A percentile compares a stretch with the other conserved stretches of the same genome.
Conservation (phyloP, 1,140 invertebrate species). For the Dendrolimus kikuchii region DNA sequence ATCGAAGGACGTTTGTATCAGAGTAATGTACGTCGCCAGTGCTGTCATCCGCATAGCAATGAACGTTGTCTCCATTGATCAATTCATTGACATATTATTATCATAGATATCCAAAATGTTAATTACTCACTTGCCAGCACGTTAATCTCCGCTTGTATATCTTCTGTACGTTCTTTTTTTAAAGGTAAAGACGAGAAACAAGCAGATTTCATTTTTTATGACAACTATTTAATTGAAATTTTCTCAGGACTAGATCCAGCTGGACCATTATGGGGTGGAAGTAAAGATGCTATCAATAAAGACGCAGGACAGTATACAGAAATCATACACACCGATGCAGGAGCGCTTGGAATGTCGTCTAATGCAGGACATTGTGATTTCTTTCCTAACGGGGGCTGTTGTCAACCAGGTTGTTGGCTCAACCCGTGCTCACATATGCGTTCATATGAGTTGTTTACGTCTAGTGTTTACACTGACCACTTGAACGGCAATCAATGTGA, state of each 20-base stretch:
- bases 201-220: background rate
- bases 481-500: slow-evolving; percentile 54
- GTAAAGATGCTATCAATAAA: slow-evolving; percentile 20
- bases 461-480: slow-evolving; percentile 63
- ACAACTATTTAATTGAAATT: background rate
- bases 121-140: too few species aligned
- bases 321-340: slow-evolving; percentile 74
- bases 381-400: slow-evolving; percentile 72
- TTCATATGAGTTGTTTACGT: slow-evolving; percentile 70
- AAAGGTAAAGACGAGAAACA: too few species aligned
- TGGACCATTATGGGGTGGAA: slow-evolving; percentile 64
- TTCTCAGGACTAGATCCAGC: slow-evolving; percentile 75
- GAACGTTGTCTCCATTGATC: too few species aligned
- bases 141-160: too few species aligned
- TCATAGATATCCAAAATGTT: too few species aligned
- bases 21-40: too few species aligned
- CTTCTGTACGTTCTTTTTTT: too few species aligned
- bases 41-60: too few species aligned
- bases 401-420: slow-evolving; percentile 76
- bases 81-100: too few species aligned
- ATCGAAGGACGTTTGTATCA: too few species aligned
- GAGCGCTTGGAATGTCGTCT: slow-evolving; percentile 41
- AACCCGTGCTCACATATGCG: slow-evolving; percentile 67
- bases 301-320: slow-evolving; percentile 73
- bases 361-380: slow-evolving; percentile 64